These are phyloP conservation scores for Zosterops lateralis DNA, from an alignment of 2,113 vertebrate species.

Conservation along the genomic window DNA sequence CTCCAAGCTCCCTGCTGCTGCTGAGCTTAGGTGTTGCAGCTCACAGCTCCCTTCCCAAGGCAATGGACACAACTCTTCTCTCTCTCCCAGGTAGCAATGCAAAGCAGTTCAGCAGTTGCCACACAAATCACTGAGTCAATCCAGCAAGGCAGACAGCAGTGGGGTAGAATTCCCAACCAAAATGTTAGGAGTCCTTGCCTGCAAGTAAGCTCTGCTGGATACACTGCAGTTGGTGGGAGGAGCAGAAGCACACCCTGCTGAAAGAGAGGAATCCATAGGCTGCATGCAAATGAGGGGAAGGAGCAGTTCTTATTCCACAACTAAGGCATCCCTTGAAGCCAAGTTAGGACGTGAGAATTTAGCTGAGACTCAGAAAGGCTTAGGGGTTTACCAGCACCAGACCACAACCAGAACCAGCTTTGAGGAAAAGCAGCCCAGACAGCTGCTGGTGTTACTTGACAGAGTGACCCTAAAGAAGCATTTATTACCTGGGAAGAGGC, in stretches of 20 bases:
- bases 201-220: neutral
- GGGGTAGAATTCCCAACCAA: neutral
- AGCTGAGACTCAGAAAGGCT: neutral
- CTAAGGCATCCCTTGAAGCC: neutral
- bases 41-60: neutral
- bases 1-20: neutral
- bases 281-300: neutral
- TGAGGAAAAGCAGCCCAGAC: neutral
- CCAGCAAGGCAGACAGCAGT: neutral
- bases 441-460: neutral
- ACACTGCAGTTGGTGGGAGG: neutral
- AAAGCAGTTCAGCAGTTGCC: neutral
- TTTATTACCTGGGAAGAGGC: neutral
- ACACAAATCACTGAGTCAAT: neutral
- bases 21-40: neutral
- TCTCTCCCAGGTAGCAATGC: accelerated
- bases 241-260: neutral
- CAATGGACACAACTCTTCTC: neutral
- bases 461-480: neutral
- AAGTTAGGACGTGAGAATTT: neutral
- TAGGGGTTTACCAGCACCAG: no score
- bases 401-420: neutral
- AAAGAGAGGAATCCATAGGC: neutral
- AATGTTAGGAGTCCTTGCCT: neutral
- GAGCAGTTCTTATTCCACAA: accelerated